These are phyloP conservation scores for Phoeniculus purpureus DNA, from an alignment of 2,797 vertebrate species.

Conservation along the genomic window DNA sequence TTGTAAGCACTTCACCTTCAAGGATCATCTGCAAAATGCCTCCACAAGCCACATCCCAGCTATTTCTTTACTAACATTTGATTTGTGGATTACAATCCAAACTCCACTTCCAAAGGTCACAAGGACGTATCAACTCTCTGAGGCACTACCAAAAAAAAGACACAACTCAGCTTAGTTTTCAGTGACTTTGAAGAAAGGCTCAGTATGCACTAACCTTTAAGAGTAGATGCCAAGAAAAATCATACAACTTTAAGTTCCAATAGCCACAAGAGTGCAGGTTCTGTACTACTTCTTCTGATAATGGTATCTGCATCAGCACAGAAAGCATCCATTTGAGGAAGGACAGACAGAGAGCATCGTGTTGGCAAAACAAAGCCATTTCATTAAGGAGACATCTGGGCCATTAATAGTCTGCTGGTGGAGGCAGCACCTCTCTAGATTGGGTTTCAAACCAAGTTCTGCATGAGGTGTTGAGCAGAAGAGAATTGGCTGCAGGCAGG, in stretches of 20 bases:
- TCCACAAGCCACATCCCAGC: constrained; percentile 7
- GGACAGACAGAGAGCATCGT: background rate
- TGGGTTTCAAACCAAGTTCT: constrained; percentile 63
- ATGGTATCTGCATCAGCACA: background rate
- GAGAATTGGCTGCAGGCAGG: constrained; percentile 25
- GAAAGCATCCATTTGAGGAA: constrained; percentile 2
- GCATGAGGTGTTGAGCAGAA: constrained; percentile 51
- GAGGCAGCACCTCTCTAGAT: constrained; percentile 1
- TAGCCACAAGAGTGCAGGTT: background rate
- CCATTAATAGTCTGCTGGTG: background rate
- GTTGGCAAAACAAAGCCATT: constrained; percentile 38
- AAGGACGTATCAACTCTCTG: background rate
- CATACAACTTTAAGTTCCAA: background rate
- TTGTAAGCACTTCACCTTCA: background rate
- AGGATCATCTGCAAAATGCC: background rate
- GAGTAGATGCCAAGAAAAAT: background rate
- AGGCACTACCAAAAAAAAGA: background rate
- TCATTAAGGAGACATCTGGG: constrained; percentile 13
- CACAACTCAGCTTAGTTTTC: background rate
- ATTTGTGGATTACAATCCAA: background rate
- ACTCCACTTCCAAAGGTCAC: background rate
- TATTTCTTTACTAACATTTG: constrained; percentile 10
- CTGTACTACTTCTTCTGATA: background rate
- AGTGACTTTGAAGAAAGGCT: background rate
- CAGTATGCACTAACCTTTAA: background rate